Percentiles rank a stretch among this genome's conserved stretches.
These are phyloP conservation scores for Cenopis cana DNA, from an alignment of 2,888 invertebrate genomes.

Conservation along the genomic window DNA sequence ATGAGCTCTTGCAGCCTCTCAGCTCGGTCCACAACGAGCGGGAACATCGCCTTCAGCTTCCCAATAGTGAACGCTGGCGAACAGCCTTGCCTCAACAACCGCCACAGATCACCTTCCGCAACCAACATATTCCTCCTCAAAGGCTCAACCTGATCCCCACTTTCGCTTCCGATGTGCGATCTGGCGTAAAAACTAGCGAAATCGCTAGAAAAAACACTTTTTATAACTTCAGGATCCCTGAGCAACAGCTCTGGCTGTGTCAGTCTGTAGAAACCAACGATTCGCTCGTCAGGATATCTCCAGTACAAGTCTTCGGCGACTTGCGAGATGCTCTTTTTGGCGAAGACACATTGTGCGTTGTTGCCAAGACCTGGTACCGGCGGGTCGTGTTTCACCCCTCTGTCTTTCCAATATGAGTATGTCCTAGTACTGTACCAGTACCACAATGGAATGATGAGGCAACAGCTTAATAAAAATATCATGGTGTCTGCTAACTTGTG, in stretches of 20 bases:
- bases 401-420: slow-evolving; percentile 39
- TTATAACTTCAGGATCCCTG: slow-evolving; percentile 46
- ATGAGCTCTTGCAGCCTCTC: slow-evolving; percentile 31
- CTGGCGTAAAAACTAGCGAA: slow-evolving; percentile 31
- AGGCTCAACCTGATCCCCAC: slow-evolving; percentile 44
- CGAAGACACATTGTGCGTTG: slow-evolving; percentile 5
- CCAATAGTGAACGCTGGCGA: slow-evolving; percentile 46
- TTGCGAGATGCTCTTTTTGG: slow-evolving; percentile 34
- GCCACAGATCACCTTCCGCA: slow-evolving; percentile 46
- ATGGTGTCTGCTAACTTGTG: not conserved
- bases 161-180: slow-evolving; percentile 30
- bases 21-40: slow-evolving; percentile 41
- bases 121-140: slow-evolving; percentile 45
- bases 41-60: slow-evolving; percentile 49
- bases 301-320: slow-evolving; percentile 34
- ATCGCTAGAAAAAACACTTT: slow-evolving; percentile 39
- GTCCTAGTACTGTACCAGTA: slow-evolving; percentile 40
- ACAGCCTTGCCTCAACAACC: slow-evolving; percentile 41
- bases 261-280: slow-evolving; percentile 30
- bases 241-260: slow-evolving; percentile 38
- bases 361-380: slow-evolving; percentile 31
- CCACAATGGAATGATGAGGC: not conserved
- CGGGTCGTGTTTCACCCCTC: slow-evolving; percentile 37
- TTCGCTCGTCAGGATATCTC: slow-evolving; percentile 38
- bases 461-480: not conserved